A percentile compares a stretch with the other conserved stretches of the same genome.
Conservation (phyloP, 2,113 vertebrate genomes). For the Hydrolagus affinis region DNA sequence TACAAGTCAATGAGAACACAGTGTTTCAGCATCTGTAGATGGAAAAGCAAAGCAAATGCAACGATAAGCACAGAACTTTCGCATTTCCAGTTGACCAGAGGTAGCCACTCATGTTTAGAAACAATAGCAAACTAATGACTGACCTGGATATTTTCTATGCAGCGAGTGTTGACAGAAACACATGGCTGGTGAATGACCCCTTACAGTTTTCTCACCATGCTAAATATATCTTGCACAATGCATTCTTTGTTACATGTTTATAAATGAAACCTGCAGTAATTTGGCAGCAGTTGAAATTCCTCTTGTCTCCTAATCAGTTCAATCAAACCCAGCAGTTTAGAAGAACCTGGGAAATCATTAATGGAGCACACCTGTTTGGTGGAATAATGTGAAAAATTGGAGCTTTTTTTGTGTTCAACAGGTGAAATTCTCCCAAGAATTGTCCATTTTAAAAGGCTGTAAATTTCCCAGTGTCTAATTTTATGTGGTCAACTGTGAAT, state of each 20-base stretch:
- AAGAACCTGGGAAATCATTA: constrained; percentile 35
- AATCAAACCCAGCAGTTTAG: constrained; percentile 32
- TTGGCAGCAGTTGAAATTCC: constrained; percentile 45
- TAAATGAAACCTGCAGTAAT: constrained; percentile 34
- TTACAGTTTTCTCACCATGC: constrained; percentile 29
- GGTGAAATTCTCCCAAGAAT: constrained; percentile 25
- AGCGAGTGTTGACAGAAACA: constrained; percentile 28
- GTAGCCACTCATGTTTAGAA: constrained; percentile 20
- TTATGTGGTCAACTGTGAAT: not conserved
- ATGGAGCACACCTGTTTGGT: constrained; percentile 55
- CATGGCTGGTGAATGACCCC: constrained; percentile 23
- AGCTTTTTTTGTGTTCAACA: constrained; percentile 18
- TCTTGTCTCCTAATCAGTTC: constrained; percentile 41
- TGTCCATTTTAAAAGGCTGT: not conserved
- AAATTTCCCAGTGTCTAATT: not conserved
- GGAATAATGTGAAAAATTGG: constrained; percentile 16
- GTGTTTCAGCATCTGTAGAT: not conserved
- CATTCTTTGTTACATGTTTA: constrained; percentile 28
- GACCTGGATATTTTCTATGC: constrained; percentile 28
- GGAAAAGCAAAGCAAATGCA: not conserved
- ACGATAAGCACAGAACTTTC: not conserved
- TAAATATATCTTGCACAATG: constrained; percentile 31
- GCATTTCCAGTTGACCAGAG: constrained; percentile 6
- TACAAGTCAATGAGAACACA: not conserved
- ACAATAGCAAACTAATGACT: constrained; percentile 28